phyloP scores from a whole-genome alignment of 2,113 vertebrate species.

The Chionomys nivalis region DNA sequence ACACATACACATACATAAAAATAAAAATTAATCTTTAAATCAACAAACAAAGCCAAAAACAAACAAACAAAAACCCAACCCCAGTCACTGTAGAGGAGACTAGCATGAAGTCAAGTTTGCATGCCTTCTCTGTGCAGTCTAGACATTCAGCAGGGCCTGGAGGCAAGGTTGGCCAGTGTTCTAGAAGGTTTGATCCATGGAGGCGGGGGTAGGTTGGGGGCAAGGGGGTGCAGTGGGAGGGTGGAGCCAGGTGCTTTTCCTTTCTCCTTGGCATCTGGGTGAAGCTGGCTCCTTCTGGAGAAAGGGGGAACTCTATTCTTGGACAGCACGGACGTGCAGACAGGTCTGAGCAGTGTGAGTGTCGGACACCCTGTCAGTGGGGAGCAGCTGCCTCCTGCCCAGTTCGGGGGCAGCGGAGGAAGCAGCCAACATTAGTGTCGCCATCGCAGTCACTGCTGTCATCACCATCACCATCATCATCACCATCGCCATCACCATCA shows the following conservation, averaged over 20 bases:
- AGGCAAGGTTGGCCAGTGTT: background rate
- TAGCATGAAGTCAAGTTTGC: background rate
- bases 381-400: background rate
- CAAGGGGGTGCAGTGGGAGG: too few species aligned
- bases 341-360: background rate
- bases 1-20: background rate
- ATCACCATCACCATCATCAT: background rate
- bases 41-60: too few species aligned
- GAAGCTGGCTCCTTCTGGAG: background rate
- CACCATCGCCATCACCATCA: background rate
- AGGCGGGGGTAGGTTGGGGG: too few species aligned
- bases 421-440: background rate
- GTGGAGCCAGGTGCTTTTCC: background rate
- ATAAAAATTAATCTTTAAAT: background rate
- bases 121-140: accelerated
- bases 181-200: background rate
- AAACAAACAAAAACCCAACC: too few species aligned
- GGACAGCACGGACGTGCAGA: background rate
- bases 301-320: background rate
- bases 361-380: background rate
- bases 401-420: background rate
- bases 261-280: background rate
- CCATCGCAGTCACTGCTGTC: background rate
- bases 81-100: accelerated
- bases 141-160: background rate